phyloP scores from a whole-genome alignment of 2,888 invertebrate genomes.

The Oligia fasciuncula region DNA sequence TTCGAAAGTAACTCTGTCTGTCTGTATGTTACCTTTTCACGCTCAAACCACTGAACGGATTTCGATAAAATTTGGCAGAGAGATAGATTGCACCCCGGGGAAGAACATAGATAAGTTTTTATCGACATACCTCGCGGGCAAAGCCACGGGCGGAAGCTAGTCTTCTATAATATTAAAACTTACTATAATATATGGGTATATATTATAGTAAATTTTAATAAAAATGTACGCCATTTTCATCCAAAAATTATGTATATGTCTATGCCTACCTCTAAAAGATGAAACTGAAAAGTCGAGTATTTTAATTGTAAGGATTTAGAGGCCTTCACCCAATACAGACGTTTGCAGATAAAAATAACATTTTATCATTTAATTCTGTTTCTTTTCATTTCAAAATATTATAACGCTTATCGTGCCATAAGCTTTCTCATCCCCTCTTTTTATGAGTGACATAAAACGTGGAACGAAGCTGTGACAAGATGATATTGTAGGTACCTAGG shows the following conservation, averaged over 20 bases:
- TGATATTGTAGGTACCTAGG: background rate
- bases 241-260: background rate
- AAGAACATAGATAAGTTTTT: too few species aligned
- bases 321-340: background rate
- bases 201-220: too few species aligned
- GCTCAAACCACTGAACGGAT: too few species aligned
- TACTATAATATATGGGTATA: too few species aligned
- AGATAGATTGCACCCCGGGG: too few species aligned
- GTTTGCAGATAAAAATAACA: background rate
- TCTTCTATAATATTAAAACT: too few species aligned
- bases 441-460: conserved; percentile 39
- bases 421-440: conserved; percentile 45
- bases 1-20: too few species aligned
- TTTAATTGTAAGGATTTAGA: background rate
- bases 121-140: too few species aligned
- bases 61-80: too few species aligned
- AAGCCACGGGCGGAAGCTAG: too few species aligned
- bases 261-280: background rate
- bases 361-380: conserved; percentile 17
- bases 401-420: conserved; percentile 37
- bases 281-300: background rate
- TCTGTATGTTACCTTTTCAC: too few species aligned
- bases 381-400: conserved; percentile 39
- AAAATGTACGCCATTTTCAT: background rate
- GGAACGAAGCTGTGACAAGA: background rate